Evolutionary conservation across 2,888 invertebrate species (phyloP).

Genomic region (Acanthopleura granulata): DNA sequence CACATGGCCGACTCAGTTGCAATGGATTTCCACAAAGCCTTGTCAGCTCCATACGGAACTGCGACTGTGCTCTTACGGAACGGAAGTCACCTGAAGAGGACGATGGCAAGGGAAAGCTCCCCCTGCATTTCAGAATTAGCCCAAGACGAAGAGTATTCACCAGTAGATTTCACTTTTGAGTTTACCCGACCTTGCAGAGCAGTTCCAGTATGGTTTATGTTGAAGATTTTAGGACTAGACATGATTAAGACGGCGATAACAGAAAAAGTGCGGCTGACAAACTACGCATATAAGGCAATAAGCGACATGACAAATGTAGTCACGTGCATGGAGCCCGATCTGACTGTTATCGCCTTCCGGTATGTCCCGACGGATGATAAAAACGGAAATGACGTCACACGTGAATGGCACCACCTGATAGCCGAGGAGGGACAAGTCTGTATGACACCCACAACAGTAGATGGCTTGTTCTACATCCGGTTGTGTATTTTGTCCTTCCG

Average conservation of each 20-base stretch:
- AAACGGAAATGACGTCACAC: neutral
- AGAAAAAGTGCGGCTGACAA: neutral
- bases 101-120: neutral
- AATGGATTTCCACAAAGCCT: constrained; percentile 3
- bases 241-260: neutral
- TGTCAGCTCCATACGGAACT: neutral
- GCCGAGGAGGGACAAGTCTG: neutral
- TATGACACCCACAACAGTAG: neutral
- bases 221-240: neutral
- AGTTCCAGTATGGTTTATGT: neutral
- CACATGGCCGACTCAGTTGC: neutral
- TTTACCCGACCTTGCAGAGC: neutral
- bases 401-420: neutral
- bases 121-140: neutral
- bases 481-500: neutral
- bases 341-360: neutral
- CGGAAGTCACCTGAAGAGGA: neutral
- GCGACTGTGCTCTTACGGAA: neutral
- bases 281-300: neutral
- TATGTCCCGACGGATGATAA: neutral
- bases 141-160: neutral
- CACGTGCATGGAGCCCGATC: neutral
- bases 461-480: neutral
- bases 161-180: neutral
- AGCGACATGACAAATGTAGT: neutral